These are phyloP conservation scores for Zeus faber DNA, from an alignment of 2,113 vertebrate genomes.

Conservation along the genomic window DNA sequence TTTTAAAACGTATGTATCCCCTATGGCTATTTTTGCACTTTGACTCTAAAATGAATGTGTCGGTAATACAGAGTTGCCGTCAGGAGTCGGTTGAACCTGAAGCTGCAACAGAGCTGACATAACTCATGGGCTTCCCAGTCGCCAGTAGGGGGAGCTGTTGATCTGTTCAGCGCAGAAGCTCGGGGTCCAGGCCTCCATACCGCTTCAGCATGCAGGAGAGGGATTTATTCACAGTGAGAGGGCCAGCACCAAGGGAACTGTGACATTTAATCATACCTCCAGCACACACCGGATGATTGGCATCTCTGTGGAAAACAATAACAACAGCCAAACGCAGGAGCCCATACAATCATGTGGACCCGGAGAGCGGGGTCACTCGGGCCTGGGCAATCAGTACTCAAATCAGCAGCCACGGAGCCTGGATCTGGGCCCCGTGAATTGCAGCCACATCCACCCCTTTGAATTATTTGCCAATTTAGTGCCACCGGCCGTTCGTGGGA, in stretches of 20 bases:
- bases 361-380: constrained; percentile 19
- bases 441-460: too few species aligned
- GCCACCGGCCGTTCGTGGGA: too few species aligned
- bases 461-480: too few species aligned
- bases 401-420: constrained; percentile 34
- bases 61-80: too few species aligned
- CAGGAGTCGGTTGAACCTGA: too few species aligned
- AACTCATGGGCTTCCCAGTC: constrained; percentile 1
- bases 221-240: constrained; percentile 47
- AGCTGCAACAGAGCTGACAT: too few species aligned
- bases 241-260: constrained; percentile 37
- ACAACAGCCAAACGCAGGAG: constrained; percentile 47
- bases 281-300: constrained; percentile 55
- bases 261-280: constrained; percentile 60
- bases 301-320: constrained; percentile 56
- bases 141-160: constrained; percentile 59
- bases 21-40: too few species aligned
- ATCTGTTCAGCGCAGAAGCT: constrained; percentile 13
- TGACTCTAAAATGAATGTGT: too few species aligned
- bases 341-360: constrained; percentile 47
- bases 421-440: too few species aligned
- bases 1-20: too few species aligned
- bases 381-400: constrained; percentile 32
- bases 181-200: constrained; percentile 3
- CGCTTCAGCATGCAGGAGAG: constrained; percentile 15